Evolutionary conservation across 1,140 invertebrate species (phyloP), one percentile per base, ranked within the genome.

Genomic region (Arctopsyche grandis): DNA sequence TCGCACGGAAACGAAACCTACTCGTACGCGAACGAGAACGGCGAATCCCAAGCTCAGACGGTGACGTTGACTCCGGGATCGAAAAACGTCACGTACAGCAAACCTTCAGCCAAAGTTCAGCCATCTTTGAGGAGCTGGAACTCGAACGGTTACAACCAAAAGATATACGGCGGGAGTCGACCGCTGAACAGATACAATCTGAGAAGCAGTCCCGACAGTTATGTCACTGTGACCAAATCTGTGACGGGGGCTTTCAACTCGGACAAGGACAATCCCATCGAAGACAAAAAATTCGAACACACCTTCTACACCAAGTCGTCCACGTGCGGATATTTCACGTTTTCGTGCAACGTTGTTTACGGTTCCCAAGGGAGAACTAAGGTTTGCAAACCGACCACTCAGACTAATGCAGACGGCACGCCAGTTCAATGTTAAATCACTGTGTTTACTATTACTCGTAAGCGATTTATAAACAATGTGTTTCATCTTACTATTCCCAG

Each of bases 301-400:
- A 92, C 94, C 19, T 95, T 95, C 86, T 96, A 94, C 79, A 94
- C 93, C 0, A 95, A 96, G 84, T 94, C 93, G 14, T 95, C 94
- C 1, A 94, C 93, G 0, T 96, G 94, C 85, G 94, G 94, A 38
- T 95, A 95, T 83, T 95, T 95, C 81, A 95, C 94, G 1, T 95
- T 95, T 84, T 93, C 93, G 0, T 95, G 94, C 83, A 94, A 94
- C 44, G 90, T 93, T 82, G 93, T 94, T 1, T 92, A 93, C 83
- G 92, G 93, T 12, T 91, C 92, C 0, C 93, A 94, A 83, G 93
- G 93, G 44, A 90, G 91, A 81, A 93, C 92, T 58, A 95, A 95
- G 85, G 92, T 95, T 38, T 96, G 94, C 84, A 93, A 93, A 80
- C 94, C 94, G 0, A 94, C 94, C 83, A 85, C 87, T 26, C 87